A percentile compares a stretch with the other conserved stretches of the same genome.
Evolutionary conservation across 2,888 invertebrate genomes (phyloP).

Genomic region (Sinotaia quadrata): DNA sequence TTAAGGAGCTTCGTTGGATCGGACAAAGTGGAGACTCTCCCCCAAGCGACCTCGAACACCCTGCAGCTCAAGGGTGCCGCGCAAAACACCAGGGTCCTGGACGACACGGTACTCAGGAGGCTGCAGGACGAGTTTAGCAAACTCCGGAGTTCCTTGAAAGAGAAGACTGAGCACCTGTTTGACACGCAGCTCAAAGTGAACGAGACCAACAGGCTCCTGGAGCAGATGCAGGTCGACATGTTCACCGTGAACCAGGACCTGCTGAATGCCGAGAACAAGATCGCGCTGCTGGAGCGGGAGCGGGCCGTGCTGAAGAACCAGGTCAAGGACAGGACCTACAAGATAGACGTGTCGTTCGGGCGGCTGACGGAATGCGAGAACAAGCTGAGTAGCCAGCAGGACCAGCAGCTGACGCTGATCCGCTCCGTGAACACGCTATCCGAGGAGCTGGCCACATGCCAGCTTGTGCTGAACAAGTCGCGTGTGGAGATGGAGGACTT

Average conservation of each 20-base stretch:
- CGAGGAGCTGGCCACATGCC: slow-evolving; percentile 52
- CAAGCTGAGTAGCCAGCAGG: slow-evolving; percentile 24
- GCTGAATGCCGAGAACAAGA: slow-evolving; percentile 49
- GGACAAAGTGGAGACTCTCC: not conserved
- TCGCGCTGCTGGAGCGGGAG: slow-evolving; percentile 49
- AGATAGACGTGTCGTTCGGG: slow-evolving; percentile 36
- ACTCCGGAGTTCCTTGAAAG: slow-evolving; percentile 44
- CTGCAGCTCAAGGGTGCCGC: not conserved
- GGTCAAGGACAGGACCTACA: slow-evolving; percentile 52
- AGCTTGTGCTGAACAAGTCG: slow-evolving; percentile 46
- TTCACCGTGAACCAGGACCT: slow-evolving; percentile 49
- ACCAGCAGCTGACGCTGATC: slow-evolving; percentile 35
- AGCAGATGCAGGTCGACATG: slow-evolving; percentile 51
- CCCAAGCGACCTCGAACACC: not conserved
- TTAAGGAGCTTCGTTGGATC: slow-evolving; percentile 20
- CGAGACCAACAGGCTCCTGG: slow-evolving; percentile 45
- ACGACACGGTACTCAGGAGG: slow-evolving; percentile 24
- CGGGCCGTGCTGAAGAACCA: slow-evolving; percentile 58
- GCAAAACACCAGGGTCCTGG: slow-evolving; percentile 5
- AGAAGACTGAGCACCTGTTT: slow-evolving; percentile 48
- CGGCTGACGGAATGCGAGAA: slow-evolving; percentile 39
- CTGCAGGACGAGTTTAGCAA: slow-evolving; percentile 53
- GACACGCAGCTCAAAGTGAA: slow-evolving; percentile 51
- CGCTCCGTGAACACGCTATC: slow-evolving; percentile 55
- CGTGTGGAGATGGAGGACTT: slow-evolving; percentile 34